Percentiles rank a stretch among this genome's conserved stretches.
phyloP scores from a whole-genome alignment of 2,113 vertebrate species.

The Carettochelys insculpta region DNA sequence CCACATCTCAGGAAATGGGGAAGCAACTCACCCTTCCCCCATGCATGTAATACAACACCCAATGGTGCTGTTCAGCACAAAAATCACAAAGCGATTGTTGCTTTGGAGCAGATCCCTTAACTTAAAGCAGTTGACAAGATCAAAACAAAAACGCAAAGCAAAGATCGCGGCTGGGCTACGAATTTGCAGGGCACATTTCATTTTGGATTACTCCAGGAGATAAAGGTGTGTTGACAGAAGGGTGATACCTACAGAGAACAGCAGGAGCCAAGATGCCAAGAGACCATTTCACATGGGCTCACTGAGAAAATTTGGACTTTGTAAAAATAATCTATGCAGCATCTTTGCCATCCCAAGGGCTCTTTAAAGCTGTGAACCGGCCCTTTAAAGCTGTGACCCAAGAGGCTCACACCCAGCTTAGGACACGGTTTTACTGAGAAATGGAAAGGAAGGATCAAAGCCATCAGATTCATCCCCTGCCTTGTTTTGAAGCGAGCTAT shows the following conservation, averaged over 20 bases:
- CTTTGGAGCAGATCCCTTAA: background rate
- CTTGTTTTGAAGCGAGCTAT: rapidly evolving
- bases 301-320: background rate
- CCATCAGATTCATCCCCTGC: background rate
- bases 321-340: background rate
- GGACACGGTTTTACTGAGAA: rapidly evolving
- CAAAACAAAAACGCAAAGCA: background rate
- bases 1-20: background rate
- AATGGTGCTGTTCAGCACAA: rapidly evolving
- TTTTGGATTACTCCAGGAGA: background rate
- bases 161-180: background rate
- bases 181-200: background rate
- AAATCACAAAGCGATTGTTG: no score
- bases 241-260: background rate
- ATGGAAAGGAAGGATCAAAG: background rate
- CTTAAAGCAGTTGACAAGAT: background rate
- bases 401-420: background rate
- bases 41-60: background rate
- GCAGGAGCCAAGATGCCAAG: background rate
- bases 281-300: background rate
- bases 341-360: background rate
- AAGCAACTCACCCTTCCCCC: background rate
- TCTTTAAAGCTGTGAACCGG: background rate
- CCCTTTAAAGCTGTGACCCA: background rate
- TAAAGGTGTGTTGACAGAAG: background rate